Percentiles rank a stretch among this genome's conserved stretches.
Evolutionary conservation across 2,797 vertebrate species (phyloP).

Genomic region (Manis crassicaudata): DNA sequence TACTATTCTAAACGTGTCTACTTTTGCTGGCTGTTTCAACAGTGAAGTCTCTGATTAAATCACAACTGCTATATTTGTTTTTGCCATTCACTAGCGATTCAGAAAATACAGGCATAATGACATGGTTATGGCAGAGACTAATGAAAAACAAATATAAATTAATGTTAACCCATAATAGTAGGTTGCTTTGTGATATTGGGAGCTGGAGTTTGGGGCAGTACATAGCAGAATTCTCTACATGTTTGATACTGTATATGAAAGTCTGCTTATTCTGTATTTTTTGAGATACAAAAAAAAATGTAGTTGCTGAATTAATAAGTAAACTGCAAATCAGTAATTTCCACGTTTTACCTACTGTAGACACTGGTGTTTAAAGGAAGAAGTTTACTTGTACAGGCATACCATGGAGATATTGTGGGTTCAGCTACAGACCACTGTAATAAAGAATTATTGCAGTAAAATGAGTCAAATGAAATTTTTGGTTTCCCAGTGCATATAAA

Average conservation of each 20-base stretch:
- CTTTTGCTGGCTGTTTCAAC: slow-evolving; percentile 69
- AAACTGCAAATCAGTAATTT: not conserved
- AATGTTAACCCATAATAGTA: slow-evolving; percentile 18
- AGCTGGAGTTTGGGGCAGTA: not conserved
- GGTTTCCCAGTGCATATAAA: too few relatives aligned
- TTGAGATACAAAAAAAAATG: slow-evolving; percentile 10
- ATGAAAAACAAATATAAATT: slow-evolving; percentile 66
- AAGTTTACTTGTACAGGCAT: not conserved
- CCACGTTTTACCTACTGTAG: not conserved
- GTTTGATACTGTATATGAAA: slow-evolving; percentile 34
- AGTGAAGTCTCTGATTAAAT: slow-evolving; percentile 75
- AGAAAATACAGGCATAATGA: slow-evolving; percentile 67
- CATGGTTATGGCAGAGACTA: slow-evolving; percentile 45
- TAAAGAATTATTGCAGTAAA: too few relatives aligned
- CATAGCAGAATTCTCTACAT: not conserved
- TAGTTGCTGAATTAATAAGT: not conserved
- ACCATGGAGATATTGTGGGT: too few relatives aligned
- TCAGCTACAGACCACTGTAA: too few relatives aligned
- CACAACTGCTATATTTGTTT: slow-evolving; percentile 73
- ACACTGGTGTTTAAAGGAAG: not conserved
- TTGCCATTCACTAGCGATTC: slow-evolving; percentile 69
- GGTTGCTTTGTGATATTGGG: not conserved
- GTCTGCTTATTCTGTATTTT: not conserved
- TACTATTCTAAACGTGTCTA: slow-evolving; percentile 73
- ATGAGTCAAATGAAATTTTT: too few relatives aligned